Evolutionary conservation across 2,113 vertebrate genomes (phyloP).

Genomic region (Rattus rattus): DNA sequence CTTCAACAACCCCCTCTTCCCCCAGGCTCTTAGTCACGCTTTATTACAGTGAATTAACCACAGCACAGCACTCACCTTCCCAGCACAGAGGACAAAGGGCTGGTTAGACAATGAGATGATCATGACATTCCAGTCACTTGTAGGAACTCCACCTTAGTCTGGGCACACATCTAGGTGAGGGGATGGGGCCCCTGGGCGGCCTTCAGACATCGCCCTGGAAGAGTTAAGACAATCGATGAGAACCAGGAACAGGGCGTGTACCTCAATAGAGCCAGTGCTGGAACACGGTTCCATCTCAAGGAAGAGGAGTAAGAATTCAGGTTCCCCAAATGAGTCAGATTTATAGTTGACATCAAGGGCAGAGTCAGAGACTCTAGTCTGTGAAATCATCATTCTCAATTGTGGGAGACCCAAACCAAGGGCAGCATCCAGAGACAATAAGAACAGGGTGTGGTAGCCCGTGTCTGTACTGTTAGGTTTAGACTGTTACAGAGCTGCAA

Average conservation of each 20-base stretch:
- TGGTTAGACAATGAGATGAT: rapidly evolving
- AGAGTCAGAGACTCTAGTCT: slow-evolving; percentile 83
- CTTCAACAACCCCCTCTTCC: no score
- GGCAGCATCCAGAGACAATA: neutral
- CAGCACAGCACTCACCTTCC: neutral
- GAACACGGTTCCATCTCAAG: neutral
- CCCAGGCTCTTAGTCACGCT: neutral
- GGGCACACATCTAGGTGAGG: neutral
- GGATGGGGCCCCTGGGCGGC: no score
- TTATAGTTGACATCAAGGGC: slow-evolving; percentile 69
- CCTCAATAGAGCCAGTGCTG: neutral
- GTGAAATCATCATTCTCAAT: slow-evolving; percentile 80
- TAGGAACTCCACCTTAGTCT: neutral
- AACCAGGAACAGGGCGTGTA: rapidly evolving
- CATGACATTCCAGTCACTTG: rapidly evolving
- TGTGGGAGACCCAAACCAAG: slow-evolving; percentile 26
- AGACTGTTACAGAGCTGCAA: neutral
- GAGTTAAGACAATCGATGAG: neutral
- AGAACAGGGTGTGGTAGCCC: neutral
- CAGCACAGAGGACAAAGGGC: neutral
- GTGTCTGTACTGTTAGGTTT: neutral
- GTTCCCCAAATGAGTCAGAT: slow-evolving; percentile 70
- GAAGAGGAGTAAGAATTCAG: neutral
- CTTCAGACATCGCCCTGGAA: slow-evolving; percentile 26
- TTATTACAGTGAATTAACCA: neutral